phyloP scores from a whole-genome alignment of 1,140 invertebrate species.

The Atta colombica region DNA sequence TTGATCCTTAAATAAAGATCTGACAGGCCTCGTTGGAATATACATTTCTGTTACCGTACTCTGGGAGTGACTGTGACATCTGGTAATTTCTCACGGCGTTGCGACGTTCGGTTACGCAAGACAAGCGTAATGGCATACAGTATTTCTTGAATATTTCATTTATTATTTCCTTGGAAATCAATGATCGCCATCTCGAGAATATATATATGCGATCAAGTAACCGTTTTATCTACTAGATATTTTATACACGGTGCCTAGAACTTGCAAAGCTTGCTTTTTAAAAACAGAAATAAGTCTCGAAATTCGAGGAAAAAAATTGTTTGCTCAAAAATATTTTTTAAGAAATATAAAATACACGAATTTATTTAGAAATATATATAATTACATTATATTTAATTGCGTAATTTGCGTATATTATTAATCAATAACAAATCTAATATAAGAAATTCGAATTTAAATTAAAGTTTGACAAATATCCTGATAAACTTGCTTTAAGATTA shows the following conservation, averaged over 20 bases:
- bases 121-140: constrained; percentile 65
- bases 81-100: constrained; percentile 71
- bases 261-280: not conserved
- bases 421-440: not conserved
- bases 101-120: constrained; percentile 68
- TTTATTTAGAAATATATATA: not conserved
- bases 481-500: not conserved
- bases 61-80: constrained; percentile 63
- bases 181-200: constrained; percentile 67
- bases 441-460: not conserved
- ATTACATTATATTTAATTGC: constrained; percentile 3
- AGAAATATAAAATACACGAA: not conserved
- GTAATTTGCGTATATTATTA: not conserved
- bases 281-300: not conserved
- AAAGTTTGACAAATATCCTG: constrained; percentile 13
- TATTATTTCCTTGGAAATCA: constrained; percentile 73
- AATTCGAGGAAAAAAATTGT: not conserved
- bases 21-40: constrained; percentile 49
- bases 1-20: constrained; percentile 52
- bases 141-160: constrained; percentile 73
- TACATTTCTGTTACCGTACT: constrained; percentile 47
- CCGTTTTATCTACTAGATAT: constrained; percentile 28
- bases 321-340: not conserved
- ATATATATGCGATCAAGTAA: constrained; percentile 30
- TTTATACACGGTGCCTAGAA: not conserved